A percentile compares a stretch with the other conserved stretches of the same genome.
Evolutionary conservation across 2,888 invertebrate genomes (phyloP).

Genomic region (Palloptera scutellata): DNA sequence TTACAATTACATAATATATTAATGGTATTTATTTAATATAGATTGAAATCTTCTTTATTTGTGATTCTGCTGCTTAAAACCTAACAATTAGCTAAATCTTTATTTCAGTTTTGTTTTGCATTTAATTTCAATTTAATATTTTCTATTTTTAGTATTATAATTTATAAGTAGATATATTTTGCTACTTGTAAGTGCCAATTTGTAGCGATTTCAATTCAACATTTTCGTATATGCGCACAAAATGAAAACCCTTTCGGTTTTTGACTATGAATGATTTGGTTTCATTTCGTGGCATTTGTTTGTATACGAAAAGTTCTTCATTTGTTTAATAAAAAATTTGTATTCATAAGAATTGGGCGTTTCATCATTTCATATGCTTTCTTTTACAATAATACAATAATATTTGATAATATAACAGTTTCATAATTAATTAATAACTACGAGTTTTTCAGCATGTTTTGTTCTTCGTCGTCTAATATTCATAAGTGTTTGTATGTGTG

Average conservation of each 20-base stretch:
- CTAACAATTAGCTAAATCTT: slow-evolving; percentile 8
- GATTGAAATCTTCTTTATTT: not conserved
- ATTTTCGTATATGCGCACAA: slow-evolving; percentile 17
- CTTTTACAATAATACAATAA: slow-evolving; percentile 11
- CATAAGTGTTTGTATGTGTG: not conserved
- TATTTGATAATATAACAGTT: slow-evolving; percentile 2
- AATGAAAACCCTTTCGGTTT: slow-evolving; percentile 25
- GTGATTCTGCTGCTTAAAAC: slow-evolving; percentile 2
- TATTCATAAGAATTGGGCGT: slow-evolving; percentile 65
- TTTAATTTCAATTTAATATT: slow-evolving; percentile 3
- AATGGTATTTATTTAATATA: too few species aligned
- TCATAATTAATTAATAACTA: slow-evolving; percentile 6
- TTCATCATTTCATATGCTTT: slow-evolving; percentile 42
- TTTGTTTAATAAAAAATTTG: slow-evolving; percentile 27
- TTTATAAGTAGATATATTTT: slow-evolving; percentile 4
- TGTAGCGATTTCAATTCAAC: slow-evolving; percentile 10
- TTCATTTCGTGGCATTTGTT: slow-evolving; percentile 18
- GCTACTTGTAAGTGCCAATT: slow-evolving; percentile 7
- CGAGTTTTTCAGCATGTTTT: too few species aligned
- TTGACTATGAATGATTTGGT: slow-evolving; percentile 20
- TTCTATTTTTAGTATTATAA: slow-evolving; percentile 1
- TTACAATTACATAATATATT: too few species aligned
- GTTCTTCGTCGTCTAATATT: too few species aligned
- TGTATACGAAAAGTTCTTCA: slow-evolving; percentile 7
- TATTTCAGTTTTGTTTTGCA: slow-evolving; percentile 2